Evolutionary conservation across 2,113 vertebrate species (phyloP).

Genomic region (Anas platyrhynchos): DNA sequence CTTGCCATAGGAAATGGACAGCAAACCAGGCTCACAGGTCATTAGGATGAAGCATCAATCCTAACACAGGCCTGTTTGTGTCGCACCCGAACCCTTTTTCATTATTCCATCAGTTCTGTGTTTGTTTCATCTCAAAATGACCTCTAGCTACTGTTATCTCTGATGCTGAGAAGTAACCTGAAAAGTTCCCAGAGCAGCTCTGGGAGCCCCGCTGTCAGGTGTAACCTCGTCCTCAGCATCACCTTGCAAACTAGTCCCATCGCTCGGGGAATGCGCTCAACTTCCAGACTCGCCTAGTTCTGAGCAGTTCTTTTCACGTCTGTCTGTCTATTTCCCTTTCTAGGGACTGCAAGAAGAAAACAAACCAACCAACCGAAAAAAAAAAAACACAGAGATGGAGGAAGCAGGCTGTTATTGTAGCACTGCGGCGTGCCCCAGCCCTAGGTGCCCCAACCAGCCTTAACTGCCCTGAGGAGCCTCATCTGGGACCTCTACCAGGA

Average conservation of each 20-base stretch:
- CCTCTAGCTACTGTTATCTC: too few relatives aligned
- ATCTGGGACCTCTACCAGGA: background rate
- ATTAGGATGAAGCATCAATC: background rate
- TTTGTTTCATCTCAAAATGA: background rate
- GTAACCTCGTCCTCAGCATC: background rate
- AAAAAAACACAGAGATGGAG: background rate
- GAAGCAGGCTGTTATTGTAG: background rate
- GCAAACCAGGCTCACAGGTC: background rate
- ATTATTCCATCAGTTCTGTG: background rate
- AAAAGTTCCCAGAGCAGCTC: background rate
- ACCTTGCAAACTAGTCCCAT: background rate
- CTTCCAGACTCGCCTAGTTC: background rate
- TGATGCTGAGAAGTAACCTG: background rate
- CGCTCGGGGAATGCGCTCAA: background rate
- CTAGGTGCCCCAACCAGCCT: background rate
- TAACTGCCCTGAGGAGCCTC: background rate
- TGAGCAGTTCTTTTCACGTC: background rate
- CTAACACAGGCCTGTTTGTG: background rate
- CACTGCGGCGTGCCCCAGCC: background rate
- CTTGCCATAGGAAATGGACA: background rate
- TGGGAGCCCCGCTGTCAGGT: background rate
- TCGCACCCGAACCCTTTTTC: background rate
- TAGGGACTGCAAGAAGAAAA: background rate
- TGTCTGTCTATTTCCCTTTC: background rate
- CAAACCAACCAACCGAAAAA: background rate